Percentiles rank a stretch among this genome's conserved stretches.
phyloP scores from a whole-genome alignment of 2,888 invertebrate species.

The Limnephilus auricula region DNA sequence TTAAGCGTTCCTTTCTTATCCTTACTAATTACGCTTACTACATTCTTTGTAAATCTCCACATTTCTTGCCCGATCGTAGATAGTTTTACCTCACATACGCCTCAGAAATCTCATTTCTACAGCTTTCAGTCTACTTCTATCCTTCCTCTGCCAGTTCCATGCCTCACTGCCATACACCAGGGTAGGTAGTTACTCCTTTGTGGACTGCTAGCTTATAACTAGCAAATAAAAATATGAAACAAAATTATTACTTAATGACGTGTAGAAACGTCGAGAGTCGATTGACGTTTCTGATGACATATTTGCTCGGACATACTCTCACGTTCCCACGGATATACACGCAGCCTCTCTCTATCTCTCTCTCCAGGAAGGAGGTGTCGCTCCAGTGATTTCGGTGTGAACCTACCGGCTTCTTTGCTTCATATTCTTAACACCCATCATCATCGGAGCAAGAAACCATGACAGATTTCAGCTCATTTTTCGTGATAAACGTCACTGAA shows the following conservation, averaged over 20 bases:
- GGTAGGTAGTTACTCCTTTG: too few species aligned
- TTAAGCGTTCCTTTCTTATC: too few species aligned
- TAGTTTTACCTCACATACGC: too few species aligned
- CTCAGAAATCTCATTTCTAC: too few species aligned
- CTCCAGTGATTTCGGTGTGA: slow-evolving; percentile 16
- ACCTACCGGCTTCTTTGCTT: neutral
- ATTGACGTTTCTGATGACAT: neutral
- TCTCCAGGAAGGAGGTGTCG: neutral
- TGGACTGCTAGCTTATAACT: neutral
- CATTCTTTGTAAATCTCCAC: too few species aligned
- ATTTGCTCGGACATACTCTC: neutral
- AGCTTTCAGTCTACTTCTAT: too few species aligned
- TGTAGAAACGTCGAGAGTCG: neutral
- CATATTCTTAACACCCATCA: neutral
- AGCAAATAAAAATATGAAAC: neutral
- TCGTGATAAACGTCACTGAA: neutral
- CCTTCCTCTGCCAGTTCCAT: too few species aligned
- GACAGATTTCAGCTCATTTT: neutral
- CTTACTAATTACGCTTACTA: too few species aligned
- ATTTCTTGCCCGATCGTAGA: too few species aligned
- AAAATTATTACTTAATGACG: neutral
- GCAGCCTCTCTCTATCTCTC: neutral
- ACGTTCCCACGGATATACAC: neutral
- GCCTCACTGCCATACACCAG: too few species aligned
- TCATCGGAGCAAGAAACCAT: neutral